Evolutionary conservation across 2,888 invertebrate species (phyloP).

Genomic region (Platerodrilus igneus): DNA sequence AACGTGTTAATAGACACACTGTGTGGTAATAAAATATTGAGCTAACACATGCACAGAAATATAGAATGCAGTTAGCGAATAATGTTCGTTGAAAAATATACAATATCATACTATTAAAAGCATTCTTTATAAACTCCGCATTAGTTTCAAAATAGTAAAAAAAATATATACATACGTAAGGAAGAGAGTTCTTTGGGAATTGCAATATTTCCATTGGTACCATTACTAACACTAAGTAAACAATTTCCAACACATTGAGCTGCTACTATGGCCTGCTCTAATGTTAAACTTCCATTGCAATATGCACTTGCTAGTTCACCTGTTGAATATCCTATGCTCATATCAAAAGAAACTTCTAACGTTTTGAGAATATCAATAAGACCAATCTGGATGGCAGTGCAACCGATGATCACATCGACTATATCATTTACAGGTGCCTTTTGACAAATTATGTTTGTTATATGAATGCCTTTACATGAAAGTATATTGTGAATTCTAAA

Average conservation of each 20-base stretch:
- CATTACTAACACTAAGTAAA: no score
- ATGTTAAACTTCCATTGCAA: conserved; percentile 80
- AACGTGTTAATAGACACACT: no score
- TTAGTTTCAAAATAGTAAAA: no score
- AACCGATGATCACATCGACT: not conserved
- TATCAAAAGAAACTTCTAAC: conserved; percentile 41
- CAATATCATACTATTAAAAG: no score
- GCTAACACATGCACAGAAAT: no score
- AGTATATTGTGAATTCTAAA: conserved; percentile 13
- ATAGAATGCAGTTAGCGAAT: no score
- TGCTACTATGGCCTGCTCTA: conserved; percentile 60
- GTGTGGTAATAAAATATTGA: no score
- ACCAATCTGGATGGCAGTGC: conserved; percentile 55
- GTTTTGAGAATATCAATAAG: conserved; percentile 50
- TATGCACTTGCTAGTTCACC: conserved; percentile 91
- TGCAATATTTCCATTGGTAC: no score
- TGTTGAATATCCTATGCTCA: conserved; percentile 65
- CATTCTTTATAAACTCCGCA: no score
- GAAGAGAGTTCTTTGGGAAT: no score
- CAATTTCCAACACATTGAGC: conserved; percentile 9
- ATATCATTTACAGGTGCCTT: not conserved
- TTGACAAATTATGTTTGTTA: conserved; percentile 10
- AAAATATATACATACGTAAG: no score
- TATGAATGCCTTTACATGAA: conserved; percentile 10
- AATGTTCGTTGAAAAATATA: no score